Percentiles rank a stretch among this genome's conserved stretches.
Conservation (phyloP, 2,888 invertebrate species). For the Phortica magna region DNA sequence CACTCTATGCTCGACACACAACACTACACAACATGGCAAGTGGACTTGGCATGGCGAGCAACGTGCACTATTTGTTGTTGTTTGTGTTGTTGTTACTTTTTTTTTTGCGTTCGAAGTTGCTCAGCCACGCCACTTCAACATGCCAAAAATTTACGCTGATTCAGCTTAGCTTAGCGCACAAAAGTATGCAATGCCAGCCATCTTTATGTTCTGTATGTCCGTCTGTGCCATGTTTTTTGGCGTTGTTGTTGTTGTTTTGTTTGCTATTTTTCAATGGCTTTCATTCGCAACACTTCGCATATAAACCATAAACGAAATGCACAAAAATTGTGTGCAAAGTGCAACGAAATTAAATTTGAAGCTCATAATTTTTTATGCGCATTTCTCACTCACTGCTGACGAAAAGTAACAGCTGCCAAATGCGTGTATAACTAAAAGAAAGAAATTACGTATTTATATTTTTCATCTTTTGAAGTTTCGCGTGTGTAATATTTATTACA, state of each 20-base stretch:
- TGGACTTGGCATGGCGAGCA: background rate
- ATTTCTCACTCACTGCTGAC: background rate
- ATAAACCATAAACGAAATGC: constrained; percentile 65
- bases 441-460: constrained; percentile 20
- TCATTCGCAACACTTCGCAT: constrained; percentile 54
- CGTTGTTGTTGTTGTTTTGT: background rate
- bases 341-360: constrained; percentile 66
- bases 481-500: background rate
- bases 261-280: background rate
- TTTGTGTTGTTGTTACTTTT: background rate
- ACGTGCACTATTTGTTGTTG: constrained; percentile 6
- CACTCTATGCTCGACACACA: constrained; percentile 24
- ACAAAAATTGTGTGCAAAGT: constrained; percentile 55
- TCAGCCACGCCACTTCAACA: constrained; percentile 2
- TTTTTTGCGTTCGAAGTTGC: constrained; percentile 15
- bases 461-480: background rate
- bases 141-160: constrained; percentile 24
- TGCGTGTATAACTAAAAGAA: background rate
- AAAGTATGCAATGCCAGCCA: constrained; percentile 18
- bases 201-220: constrained; percentile 7
- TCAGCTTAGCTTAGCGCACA: constrained; percentile 15
- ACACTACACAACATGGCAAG: constrained; percentile 9
- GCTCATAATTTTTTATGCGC: constrained; percentile 55
- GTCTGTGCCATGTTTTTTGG: constrained; percentile 4
- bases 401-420: constrained; percentile 28